Conservation (phyloP, 2,113 vertebrate species). For the Ctenodactylus gundi region DNA sequence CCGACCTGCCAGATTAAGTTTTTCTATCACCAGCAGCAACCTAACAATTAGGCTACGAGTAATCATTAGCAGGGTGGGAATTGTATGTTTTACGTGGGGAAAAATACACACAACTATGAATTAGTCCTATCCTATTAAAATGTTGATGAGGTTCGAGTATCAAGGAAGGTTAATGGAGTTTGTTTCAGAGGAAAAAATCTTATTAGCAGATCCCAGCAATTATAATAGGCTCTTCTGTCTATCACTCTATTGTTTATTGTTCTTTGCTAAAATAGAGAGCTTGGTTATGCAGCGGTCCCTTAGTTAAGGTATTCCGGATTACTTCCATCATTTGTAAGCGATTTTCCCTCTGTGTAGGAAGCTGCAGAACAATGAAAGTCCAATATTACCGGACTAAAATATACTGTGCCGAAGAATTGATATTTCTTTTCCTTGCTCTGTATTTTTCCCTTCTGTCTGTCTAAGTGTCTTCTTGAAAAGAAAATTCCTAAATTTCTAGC, state of each 20-base stretch:
- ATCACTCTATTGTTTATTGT: background rate
- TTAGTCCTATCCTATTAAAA: constrained; percentile 47
- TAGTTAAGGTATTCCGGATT: background rate
- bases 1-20: constrained; percentile 38
- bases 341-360: background rate
- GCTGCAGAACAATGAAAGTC: constrained; percentile 11
- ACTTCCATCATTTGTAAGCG: background rate
- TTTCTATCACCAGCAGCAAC: constrained; percentile 46
- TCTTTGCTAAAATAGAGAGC: constrained; percentile 31
- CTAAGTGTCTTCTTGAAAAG: background rate
- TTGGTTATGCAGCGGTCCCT: background rate
- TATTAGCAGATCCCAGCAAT: constrained; percentile 42
- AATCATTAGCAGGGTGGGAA: constrained; percentile 56
- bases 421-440: background rate
- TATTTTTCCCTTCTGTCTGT: background rate
- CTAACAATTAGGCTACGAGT: constrained; percentile 57
- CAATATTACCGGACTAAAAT: background rate
- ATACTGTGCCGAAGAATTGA: background rate
- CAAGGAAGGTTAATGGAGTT: constrained; percentile 42
- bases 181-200: background rate
- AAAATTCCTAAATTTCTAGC: background rate
- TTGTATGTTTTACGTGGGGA: constrained; percentile 6
- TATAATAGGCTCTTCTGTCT: background rate
- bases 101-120: background rate
- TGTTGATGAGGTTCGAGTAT: background rate